Evolutionary conservation across 2,888 invertebrate genomes (phyloP).

Genomic region (Formica aserva): DNA sequence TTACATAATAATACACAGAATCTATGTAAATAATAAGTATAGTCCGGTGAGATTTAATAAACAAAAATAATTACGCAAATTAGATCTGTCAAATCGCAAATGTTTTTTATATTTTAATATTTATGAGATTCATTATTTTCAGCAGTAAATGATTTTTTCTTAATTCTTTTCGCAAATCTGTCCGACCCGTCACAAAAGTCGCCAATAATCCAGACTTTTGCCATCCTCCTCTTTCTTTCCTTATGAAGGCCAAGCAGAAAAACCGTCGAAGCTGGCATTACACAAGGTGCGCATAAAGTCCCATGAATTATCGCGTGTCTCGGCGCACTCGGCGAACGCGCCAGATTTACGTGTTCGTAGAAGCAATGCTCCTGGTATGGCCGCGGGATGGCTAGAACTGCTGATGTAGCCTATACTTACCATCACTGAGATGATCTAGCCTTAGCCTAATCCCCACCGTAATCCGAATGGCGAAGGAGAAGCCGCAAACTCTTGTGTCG

Average conservation of each 20-base stretch:
- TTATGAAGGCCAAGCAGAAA: conserved; percentile 30
- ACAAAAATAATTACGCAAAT: conserved; percentile 8
- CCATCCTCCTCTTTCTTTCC: neutral
- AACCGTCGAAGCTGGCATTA: conserved; percentile 70
- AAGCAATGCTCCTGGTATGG: conserved; percentile 77
- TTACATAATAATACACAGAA: neutral
- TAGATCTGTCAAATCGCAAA: neutral
- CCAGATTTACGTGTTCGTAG: conserved; percentile 77
- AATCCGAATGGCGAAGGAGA: conserved; percentile 71
- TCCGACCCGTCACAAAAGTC: neutral
- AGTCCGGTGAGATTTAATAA: neutral
- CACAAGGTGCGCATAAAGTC: conserved; percentile 78
- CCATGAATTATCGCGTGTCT: conserved; percentile 79
- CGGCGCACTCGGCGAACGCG: conserved; percentile 63
- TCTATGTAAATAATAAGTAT: neutral
- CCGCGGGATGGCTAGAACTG: conserved; percentile 74
- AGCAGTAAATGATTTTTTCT: neutral
- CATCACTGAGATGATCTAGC: conserved; percentile 81
- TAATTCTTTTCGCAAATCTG: neutral
- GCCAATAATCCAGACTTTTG: conserved; percentile 27
- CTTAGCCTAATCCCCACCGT: conserved; percentile 73
- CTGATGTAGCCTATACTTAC: conserved; percentile 81
- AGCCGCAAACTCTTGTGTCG: conserved; percentile 67
- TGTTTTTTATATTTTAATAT: neutral
- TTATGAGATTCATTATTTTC: neutral